A percentile compares a stretch with the other conserved stretches of the same genome.
phyloP scores from a whole-genome alignment of 1,140 invertebrate genomes.

The Cephus cinctus region DNA sequence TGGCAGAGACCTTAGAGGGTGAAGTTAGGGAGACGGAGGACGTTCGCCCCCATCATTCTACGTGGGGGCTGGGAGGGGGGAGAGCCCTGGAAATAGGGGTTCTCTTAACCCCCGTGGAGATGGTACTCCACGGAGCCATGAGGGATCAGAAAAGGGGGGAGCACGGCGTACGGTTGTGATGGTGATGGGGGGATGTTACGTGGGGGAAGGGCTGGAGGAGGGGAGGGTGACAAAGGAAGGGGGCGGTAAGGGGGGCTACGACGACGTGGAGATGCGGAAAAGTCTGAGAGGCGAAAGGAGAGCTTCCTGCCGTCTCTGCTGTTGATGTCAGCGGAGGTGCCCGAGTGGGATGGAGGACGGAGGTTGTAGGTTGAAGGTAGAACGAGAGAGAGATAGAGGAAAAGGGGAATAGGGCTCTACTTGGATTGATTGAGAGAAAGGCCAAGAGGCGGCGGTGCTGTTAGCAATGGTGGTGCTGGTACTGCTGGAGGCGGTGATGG shows the following conservation, averaged over 20 bases:
- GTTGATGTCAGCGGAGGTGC: no score
- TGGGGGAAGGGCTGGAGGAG: background rate
- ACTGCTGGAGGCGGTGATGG: constrained; percentile 11
- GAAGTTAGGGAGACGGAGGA: no score
- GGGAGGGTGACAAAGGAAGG: constrained; percentile 5
- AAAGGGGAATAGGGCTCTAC: constrained; percentile 2
- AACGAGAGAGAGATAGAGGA: constrained; percentile 9
- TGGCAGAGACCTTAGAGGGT: no score
- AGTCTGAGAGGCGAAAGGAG: background rate
- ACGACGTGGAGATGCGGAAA: constrained; percentile 10
- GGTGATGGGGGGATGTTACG: constrained; percentile 12
- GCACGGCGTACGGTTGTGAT: constrained; percentile 20
- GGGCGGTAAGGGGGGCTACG: background rate
- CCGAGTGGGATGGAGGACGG: constrained; percentile 3
- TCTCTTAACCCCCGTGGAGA: constrained; percentile 34
- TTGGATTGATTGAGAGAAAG: background rate
- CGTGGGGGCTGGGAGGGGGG: no score
- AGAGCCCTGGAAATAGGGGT: constrained; percentile 33
- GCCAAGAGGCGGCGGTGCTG: background rate
- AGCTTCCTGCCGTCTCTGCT: no score
- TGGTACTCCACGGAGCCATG: background rate
- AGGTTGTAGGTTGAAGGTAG: constrained; percentile 2
- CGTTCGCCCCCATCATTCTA: constrained; percentile 40
- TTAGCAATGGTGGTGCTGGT: background rate
- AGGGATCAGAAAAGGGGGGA: background rate